Percentiles rank a stretch among this genome's conserved stretches.
Evolutionary conservation across 2,113 vertebrate species (phyloP).

Genomic region (Cacatua alba): DNA sequence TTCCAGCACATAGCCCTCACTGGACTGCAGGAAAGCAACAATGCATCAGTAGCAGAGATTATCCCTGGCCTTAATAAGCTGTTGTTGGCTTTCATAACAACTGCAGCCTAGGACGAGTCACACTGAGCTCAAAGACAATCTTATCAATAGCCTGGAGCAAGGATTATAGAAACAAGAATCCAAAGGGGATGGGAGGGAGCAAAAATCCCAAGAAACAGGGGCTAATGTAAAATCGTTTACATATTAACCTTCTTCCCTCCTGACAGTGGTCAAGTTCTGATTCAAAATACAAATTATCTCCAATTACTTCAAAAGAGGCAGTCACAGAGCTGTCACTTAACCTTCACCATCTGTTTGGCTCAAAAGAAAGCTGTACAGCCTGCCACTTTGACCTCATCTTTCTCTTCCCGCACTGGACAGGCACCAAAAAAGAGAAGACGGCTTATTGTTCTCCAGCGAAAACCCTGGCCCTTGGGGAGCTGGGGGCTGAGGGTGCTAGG

Average conservation of each 20-base stretch:
- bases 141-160: conserved; percentile 88
- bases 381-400: conserved; percentile 83
- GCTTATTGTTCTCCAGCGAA: conserved; percentile 70
- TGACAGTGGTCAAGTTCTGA: conserved; percentile 92
- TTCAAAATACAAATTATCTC: conserved; percentile 96
- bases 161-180: conserved; percentile 87
- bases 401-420: conserved; percentile 69
- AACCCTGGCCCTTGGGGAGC: not conserved
- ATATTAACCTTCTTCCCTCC: conserved; percentile 92
- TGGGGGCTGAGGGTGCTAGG: not conserved
- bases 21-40: conserved; percentile 73
- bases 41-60: conserved; percentile 76
- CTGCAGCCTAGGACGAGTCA: conserved; percentile 72
- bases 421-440: conserved; percentile 53
- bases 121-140: conserved; percentile 73
- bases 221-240: conserved; percentile 94
- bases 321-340: conserved; percentile 95
- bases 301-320: conserved; percentile 96
- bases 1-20: conserved; percentile 41
- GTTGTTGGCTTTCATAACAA: conserved; percentile 78
- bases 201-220: conserved; percentile 80
- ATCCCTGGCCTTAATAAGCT: conserved; percentile 79
- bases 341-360: conserved; percentile 98
- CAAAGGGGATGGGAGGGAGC: not conserved
- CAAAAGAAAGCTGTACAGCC: conserved; percentile 84